Conservation (phyloP, 2,888 invertebrate genomes). For the Helleia helle region DNA sequence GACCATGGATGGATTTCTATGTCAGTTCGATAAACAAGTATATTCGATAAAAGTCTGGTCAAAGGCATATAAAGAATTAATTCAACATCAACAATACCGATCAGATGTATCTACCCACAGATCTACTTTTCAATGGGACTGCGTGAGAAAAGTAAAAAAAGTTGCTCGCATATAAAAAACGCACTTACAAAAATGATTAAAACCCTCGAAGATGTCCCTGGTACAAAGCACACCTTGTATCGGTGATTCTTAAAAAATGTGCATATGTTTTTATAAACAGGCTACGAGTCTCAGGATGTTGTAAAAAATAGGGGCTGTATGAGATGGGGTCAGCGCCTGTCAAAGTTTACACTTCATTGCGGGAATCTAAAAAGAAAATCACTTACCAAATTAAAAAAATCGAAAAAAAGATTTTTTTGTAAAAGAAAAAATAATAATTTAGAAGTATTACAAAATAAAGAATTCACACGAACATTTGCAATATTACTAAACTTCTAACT, state of each 20-base stretch:
- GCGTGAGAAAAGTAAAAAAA: constrained; percentile 73
- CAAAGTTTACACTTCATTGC: too few relatives aligned
- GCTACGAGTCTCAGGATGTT: constrained; percentile 38
- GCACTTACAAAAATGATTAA: constrained; percentile 62
- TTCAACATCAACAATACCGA: constrained; percentile 39
- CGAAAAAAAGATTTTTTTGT: background rate
- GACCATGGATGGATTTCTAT: too few relatives aligned
- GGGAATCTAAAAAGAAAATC: too few relatives aligned
- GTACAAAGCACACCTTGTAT: constrained; percentile 65
- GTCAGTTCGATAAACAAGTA: too few relatives aligned
- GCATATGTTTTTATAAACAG: constrained; percentile 70
- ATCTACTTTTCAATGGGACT: constrained; percentile 54
- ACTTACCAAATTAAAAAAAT: too few relatives aligned
- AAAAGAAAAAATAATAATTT: too few relatives aligned
- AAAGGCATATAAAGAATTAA: constrained; percentile 21
- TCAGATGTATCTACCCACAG: constrained; percentile 73
- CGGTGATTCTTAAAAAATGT: constrained; percentile 67
- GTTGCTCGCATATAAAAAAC: constrained; percentile 61
- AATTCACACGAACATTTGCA: too few relatives aligned
- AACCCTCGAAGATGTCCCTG: constrained; percentile 58
- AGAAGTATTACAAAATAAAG: too few relatives aligned
- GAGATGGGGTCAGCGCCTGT: constrained; percentile 25
- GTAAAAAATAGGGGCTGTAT: constrained; percentile 46
- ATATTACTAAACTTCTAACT: too few relatives aligned
- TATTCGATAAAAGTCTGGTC: too few relatives aligned